Evolutionary conservation across 2,888 invertebrate species (phyloP).

Genomic region (Anoplius nigerrimus): DNA sequence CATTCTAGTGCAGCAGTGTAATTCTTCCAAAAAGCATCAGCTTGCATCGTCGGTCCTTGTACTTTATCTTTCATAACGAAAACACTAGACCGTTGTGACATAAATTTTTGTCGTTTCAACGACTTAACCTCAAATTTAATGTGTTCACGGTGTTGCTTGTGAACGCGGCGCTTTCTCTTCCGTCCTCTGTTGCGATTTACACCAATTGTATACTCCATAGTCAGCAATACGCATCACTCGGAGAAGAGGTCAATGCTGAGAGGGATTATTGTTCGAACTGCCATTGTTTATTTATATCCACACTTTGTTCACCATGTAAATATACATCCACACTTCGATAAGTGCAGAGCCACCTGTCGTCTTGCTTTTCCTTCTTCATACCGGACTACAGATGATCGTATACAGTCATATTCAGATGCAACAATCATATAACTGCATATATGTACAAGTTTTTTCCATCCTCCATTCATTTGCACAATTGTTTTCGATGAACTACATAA

Average conservation of each 20-base stretch:
- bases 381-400: too few species aligned
- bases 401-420: too few species aligned
- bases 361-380: too few species aligned
- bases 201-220: too few species aligned
- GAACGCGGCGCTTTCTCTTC: slow-evolving; percentile 55
- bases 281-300: neutral
- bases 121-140: slow-evolving; percentile 65
- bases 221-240: too few species aligned
- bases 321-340: neutral
- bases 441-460: too few species aligned
- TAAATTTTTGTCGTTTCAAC: slow-evolving; percentile 45
- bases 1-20: slow-evolving; percentile 68
- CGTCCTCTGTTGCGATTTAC: slow-evolving; percentile 56
- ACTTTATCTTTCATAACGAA: slow-evolving; percentile 32
- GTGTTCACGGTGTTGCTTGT: slow-evolving; percentile 57
- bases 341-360: too few species aligned
- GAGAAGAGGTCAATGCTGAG: too few species aligned
- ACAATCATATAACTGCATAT: too few species aligned
- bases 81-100: slow-evolving; percentile 28
- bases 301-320: neutral
- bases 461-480: too few species aligned
- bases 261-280: too few species aligned
- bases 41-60: slow-evolving; percentile 58
- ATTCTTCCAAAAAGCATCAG: slow-evolving; percentile 70
- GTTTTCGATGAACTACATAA: too few species aligned